These are phyloP conservation scores for Euglossa dilemma DNA, from an alignment of 1,140 invertebrate genomes.

Conservation along the genomic window DNA sequence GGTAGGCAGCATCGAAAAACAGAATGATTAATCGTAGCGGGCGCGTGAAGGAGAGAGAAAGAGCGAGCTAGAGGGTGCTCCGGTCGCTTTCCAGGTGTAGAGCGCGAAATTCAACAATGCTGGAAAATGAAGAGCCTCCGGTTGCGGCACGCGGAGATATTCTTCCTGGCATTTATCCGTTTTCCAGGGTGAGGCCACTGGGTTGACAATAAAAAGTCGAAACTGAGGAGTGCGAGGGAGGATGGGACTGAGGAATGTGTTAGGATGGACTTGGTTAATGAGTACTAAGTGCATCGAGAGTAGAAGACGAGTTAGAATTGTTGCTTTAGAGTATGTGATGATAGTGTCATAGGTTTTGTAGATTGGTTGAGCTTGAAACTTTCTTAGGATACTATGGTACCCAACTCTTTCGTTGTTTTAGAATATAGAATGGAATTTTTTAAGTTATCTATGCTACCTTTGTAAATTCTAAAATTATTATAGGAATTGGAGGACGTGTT, in stretches of 20 bases:
- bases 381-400: too few species aligned
- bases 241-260: neutral
- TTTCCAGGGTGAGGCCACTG: slow-evolving; percentile 48
- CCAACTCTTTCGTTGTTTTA: too few species aligned
- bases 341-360: too few species aligned
- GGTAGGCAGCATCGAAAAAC: slow-evolving; percentile 57
- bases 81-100: slow-evolving; percentile 46
- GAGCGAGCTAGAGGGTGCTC: neutral
- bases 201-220: slow-evolving; percentile 5
- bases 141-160: slow-evolving; percentile 54
- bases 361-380: too few species aligned
- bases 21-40: slow-evolving; percentile 70
- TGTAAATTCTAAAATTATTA: too few species aligned
- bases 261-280: neutral
- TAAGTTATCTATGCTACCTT: too few species aligned
- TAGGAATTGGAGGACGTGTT: too few species aligned
- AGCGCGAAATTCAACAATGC: slow-evolving; percentile 63
- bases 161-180: slow-evolving; percentile 64
- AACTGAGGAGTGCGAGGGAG: neutral
- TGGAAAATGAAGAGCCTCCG: slow-evolving; percentile 66
- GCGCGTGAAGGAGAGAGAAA: slow-evolving; percentile 2
- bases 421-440: too few species aligned
- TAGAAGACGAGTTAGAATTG: too few species aligned
- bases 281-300: too few species aligned
- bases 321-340: too few species aligned